Percentiles rank a stretch among this genome's conserved stretches.
phyloP scores from a whole-genome alignment of 2,797 vertebrate genomes.

The Vultur gryphus region DNA sequence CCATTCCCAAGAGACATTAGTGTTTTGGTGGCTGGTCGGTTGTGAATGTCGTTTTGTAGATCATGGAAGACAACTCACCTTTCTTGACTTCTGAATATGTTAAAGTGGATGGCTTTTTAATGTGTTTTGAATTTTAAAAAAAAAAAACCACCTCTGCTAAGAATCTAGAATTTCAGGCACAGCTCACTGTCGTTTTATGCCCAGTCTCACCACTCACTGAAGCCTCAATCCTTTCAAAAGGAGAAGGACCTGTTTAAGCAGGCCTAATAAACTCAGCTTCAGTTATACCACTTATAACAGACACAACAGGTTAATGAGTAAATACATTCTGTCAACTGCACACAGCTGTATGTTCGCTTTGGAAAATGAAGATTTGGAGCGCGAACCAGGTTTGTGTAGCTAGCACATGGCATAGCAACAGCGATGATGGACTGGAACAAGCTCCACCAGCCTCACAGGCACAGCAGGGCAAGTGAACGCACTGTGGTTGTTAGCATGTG shows the following conservation, averaged over 20 bases:
- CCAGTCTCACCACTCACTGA: background rate
- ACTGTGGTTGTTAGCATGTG: fast-evolving
- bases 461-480: background rate
- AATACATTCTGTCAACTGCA: fast-evolving
- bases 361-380: background rate
- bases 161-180: background rate
- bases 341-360: fast-evolving
- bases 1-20: background rate
- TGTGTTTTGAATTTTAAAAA: background rate
- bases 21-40: background rate
- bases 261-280: background rate
- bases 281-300: background rate
- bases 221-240: background rate
- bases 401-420: background rate
- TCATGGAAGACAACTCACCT: background rate
- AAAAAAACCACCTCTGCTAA: background rate
- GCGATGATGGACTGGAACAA: fast-evolving
- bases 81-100: background rate
- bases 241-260: background rate
- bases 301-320: background rate
- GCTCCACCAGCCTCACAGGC: background rate
- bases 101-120: background rate
- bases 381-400: background rate
- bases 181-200: background rate
- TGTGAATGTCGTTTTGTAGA: background rate